Percentiles rank a stretch among this genome's conserved stretches.
Evolutionary conservation across 2,113 vertebrate species (phyloP).

Genomic region (Sterna hirundo): DNA sequence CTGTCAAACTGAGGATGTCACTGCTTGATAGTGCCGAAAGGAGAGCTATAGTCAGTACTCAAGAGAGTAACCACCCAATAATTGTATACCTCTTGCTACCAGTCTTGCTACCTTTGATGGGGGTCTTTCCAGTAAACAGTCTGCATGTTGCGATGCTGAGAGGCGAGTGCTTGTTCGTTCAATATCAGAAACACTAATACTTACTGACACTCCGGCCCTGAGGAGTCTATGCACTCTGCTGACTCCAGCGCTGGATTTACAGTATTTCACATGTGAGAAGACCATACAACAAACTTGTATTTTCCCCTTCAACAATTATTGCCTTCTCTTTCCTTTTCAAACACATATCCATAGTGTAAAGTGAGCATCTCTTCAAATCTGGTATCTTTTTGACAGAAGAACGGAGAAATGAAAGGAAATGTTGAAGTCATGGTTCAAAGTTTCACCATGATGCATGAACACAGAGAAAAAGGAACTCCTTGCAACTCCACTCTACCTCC

Average conservation of each 20-base stretch:
- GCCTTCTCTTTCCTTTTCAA: neutral
- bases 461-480: neutral
- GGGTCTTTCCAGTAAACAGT: neutral
- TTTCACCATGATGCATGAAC: neutral
- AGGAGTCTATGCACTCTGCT: neutral
- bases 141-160: neutral
- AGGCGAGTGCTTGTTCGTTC: accelerated
- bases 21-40: accelerated
- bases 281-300: neutral
- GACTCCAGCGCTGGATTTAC: neutral
- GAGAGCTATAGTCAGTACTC: neutral
- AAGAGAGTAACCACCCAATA: accelerated
- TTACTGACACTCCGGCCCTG: neutral
- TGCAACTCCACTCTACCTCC: neutral
- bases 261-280: accelerated
- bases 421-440: neutral
- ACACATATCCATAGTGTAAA: neutral
- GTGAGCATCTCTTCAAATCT: neutral
- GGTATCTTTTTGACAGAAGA: neutral
- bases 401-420: neutral
- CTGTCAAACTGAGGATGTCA: neutral
- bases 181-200: neutral
- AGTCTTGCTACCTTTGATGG: neutral
- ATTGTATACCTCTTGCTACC: accelerated
- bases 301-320: neutral